These are phyloP conservation scores for Acanthis flammea DNA, from an alignment of 2,797 vertebrate species.

Conservation along the genomic window DNA sequence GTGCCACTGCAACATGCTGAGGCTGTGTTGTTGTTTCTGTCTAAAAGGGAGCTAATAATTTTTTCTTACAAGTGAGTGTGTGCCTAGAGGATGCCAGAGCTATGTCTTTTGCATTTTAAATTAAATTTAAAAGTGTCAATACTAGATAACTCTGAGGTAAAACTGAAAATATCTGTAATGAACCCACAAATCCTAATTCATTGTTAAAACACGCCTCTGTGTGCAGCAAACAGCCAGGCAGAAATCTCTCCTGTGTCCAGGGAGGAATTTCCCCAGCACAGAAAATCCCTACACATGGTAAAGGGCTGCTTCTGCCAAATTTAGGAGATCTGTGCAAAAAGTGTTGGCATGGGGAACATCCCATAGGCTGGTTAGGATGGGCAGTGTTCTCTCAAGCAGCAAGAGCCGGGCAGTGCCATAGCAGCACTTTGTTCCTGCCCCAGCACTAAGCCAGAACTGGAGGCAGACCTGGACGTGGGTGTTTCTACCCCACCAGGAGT, in stretches of 20 bases:
- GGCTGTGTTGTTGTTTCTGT: background rate
- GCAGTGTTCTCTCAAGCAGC: rapidly evolving
- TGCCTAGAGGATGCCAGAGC: background rate
- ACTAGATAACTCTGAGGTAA: background rate
- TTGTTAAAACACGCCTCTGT: background rate
- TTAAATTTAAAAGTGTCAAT: background rate
- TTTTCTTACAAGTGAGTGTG: background rate
- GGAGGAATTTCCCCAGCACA: background rate
- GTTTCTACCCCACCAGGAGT: background rate
- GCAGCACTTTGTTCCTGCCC: background rate
- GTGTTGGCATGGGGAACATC: background rate
- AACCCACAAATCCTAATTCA: background rate
- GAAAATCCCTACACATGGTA: background rate
- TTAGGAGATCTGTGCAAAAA: background rate
- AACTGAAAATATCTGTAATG: background rate
- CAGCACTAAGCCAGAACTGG: background rate
- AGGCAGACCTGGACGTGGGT: background rate
- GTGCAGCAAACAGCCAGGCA: background rate
- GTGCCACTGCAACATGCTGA: background rate
- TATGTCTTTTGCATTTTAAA: background rate
- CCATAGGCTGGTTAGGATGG: background rate
- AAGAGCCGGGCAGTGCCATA: background rate
- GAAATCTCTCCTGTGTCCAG: background rate
- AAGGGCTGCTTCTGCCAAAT: background rate
- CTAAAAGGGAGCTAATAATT: background rate